These are phyloP conservation scores for Ondatra zibethicus DNA, from an alignment of 2,113 vertebrate species.

Conservation along the genomic window DNA sequence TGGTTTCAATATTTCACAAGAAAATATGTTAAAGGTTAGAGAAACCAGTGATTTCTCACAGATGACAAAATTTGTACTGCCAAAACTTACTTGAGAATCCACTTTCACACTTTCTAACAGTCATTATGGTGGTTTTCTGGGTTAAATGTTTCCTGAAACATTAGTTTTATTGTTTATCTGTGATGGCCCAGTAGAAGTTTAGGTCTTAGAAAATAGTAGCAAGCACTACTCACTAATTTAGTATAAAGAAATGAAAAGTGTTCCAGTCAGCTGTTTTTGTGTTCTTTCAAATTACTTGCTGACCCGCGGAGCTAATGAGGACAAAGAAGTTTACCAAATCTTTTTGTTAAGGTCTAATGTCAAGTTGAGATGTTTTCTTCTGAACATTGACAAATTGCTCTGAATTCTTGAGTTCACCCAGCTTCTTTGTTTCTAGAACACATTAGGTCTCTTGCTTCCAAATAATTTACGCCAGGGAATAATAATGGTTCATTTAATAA, in stretches of 20 bases:
- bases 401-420: conserved; percentile 49
- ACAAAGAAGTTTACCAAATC: not conserved
- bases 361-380: conserved; percentile 19
- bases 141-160: conserved; percentile 21
- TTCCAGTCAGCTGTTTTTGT: not conserved
- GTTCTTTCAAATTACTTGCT: not conserved
- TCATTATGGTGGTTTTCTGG: not conserved
- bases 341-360: conserved; percentile 1
- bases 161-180: not conserved
- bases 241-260: not conserved
- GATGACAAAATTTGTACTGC: not conserved
- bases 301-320: conserved; percentile 51
- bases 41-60: not conserved
- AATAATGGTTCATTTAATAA: conserved; percentile 17
- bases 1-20: not conserved
- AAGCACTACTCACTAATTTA: not conserved
- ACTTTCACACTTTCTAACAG: not conserved
- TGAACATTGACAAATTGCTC: conserved; percentile 57
- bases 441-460: conserved; percentile 23
- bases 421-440: conserved; percentile 43
- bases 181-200: not conserved
- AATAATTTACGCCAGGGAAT: conserved; percentile 46
- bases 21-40: not conserved
- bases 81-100: not conserved
- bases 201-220: not conserved